Evolutionary conservation across 2,113 vertebrate species (phyloP), one percentile per base, ranked within the genome.

Genomic region (Dunckerocampus dactyliophorus): DNA sequence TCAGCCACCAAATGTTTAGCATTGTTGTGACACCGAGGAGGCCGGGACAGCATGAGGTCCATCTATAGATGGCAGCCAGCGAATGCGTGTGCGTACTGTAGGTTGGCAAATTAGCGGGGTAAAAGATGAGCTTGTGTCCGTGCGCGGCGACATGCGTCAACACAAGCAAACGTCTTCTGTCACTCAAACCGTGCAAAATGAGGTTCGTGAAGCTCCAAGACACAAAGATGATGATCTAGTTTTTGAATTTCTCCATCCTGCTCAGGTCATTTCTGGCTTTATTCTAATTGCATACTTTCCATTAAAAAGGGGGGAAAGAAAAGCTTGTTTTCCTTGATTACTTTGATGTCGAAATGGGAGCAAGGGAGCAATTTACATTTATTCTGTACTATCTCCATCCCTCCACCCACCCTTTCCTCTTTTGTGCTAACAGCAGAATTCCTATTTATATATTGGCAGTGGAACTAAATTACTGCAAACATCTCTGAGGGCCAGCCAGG

Each of bases 271-370:
- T 42, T 42, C 54, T 56, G 84, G 84, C 82, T 87, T 88, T 88
- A 89, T 90, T 91, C 85, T 91, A 90, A 90, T 89, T 91, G 88
- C 88, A 88, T 88, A 85, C 81, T 89, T 90, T 86, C 86, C 85
- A 88, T 90, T 90, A 88, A 90, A 91, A 39, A 39, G 39, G 39
- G 13, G 39, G 39, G 39, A 4, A 12, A 56, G 54, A 59, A 90
- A 91, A 89, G 82, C 85, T 88, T 91, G 88, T 91, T 90, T 89
- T 91, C 84, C 87, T 90, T 90, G 89, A 91, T 92, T 90, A 90
- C 88, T 91, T 90, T 90, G 89, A 91, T 90, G 89, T 90, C 80
- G 77, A 89, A 89, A 88, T 86, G 82, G 86, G 85, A 89, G 84
- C 88, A 82, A 73, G 84, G 86, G 88, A 88, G 86, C 87, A 84